Conservation (phyloP, 2,113 vertebrate species). For the Protobothrops flavoviridis region DNA sequence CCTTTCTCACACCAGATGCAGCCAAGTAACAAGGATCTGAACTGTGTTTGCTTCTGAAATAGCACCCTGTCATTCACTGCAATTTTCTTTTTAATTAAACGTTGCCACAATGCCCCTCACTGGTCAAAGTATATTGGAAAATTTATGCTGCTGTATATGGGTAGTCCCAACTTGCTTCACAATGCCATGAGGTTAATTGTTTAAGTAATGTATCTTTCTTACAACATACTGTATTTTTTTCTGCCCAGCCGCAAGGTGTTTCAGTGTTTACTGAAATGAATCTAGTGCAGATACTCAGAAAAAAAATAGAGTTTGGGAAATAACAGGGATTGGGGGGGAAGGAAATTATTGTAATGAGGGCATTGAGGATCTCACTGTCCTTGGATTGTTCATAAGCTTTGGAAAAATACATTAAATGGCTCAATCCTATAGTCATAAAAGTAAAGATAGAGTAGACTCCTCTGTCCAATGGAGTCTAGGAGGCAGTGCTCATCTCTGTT, state of each 20-base stretch:
- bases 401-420: not conserved
- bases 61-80: not conserved
- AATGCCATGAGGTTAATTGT: not conserved
- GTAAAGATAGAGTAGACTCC: not conserved
- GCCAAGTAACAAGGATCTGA: not conserved
- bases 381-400: not conserved
- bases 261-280: not conserved
- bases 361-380: not conserved
- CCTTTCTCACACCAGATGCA: slow-evolving; percentile 10
- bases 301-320: not conserved
- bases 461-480: not conserved
- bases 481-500: not conserved
- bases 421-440: not conserved
- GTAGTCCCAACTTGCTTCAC: not conserved
- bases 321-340: not conserved
- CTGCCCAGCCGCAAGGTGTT: not conserved
- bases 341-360: not conserved
- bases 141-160: not conserved
- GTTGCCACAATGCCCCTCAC: not conserved
- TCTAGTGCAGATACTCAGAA: not conserved
- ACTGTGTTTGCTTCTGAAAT: slow-evolving; percentile 4
- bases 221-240: not conserved
- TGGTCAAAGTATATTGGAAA: not conserved
- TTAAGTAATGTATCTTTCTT: not conserved
- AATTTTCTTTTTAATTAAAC: slow-evolving; percentile 7